phyloP scores from a whole-genome alignment of 2,888 invertebrate genomes.

The Deilephila porcellus region DNA sequence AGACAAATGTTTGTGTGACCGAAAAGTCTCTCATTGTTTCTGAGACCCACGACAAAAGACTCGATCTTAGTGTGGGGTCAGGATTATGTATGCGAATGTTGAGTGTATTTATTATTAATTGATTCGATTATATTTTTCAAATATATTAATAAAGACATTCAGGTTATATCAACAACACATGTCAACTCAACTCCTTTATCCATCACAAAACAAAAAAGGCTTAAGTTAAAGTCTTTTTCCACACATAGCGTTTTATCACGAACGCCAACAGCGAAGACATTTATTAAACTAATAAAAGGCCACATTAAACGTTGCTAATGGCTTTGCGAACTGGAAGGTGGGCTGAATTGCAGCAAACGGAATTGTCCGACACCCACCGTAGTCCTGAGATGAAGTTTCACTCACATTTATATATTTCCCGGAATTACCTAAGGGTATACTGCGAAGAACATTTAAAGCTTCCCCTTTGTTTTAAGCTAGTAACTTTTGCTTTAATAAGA shows the following conservation, averaged over 20 bases:
- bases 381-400: constrained; percentile 15
- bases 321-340: constrained; percentile 37
- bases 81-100: too few species aligned
- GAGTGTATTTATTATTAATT: too few species aligned
- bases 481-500: neutral
- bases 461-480: neutral
- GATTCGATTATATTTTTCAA: too few species aligned
- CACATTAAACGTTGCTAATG: constrained; percentile 41
- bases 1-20: too few species aligned
- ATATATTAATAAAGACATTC: too few species aligned
- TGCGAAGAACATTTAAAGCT: constrained; percentile 8
- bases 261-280: constrained; percentile 30
- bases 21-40: too few species aligned
- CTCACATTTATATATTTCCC: constrained; percentile 12
- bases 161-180: neutral
- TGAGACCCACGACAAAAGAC: too few species aligned
- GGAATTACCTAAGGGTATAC: constrained; percentile 14
- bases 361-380: constrained; percentile 28
- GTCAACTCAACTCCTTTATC: neutral
- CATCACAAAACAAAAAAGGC: neutral
- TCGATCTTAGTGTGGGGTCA: too few species aligned
- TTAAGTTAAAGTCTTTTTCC: constrained; percentile 9
- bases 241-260: constrained; percentile 22
- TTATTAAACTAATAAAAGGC: constrained; percentile 44
- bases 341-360: constrained; percentile 38